A percentile compares a stretch with the other conserved stretches of the same genome.
Evolutionary conservation across 2,113 vertebrate genomes (phyloP).

Genomic region (Rhinoptilus africanus): DNA sequence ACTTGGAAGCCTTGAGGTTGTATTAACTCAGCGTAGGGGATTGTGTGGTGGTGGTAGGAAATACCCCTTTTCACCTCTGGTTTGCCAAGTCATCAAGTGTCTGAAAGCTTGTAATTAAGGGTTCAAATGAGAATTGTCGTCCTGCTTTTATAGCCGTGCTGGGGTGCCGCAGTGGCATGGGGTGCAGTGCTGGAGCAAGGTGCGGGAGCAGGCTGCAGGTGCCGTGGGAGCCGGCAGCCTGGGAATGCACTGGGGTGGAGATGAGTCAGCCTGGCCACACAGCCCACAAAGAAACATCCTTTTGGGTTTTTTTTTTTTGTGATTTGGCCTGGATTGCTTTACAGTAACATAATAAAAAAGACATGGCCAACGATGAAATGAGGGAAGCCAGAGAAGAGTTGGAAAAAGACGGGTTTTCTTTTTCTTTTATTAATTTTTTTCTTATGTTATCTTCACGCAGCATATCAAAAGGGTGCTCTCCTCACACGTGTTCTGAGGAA

Average conservation of each 20-base stretch:
- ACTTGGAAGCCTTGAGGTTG: background rate
- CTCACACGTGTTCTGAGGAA: background rate
- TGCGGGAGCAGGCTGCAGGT: background rate
- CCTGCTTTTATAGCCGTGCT: background rate
- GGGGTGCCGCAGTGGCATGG: rapidly evolving
- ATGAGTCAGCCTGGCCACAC: background rate
- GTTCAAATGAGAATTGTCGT: background rate
- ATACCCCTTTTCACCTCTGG: background rate
- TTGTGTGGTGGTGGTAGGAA: background rate
- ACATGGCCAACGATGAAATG: background rate
- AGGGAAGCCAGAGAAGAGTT: background rate
- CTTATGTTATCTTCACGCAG: background rate
- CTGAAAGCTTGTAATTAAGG: background rate
- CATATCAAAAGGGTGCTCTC: background rate
- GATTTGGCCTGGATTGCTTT: background rate
- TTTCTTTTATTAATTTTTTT: background rate
- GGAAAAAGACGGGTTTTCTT: background rate
- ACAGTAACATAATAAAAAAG: background rate
- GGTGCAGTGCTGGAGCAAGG: background rate
- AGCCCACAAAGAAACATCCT: rapidly evolving
- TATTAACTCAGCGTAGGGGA: background rate
- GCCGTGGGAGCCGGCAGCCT: background rate
- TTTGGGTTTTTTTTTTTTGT: background rate
- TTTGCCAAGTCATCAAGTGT: background rate
- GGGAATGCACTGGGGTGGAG: background rate